A percentile compares a stretch with the other conserved stretches of the same genome.
phyloP scores from a whole-genome alignment of 2,113 vertebrate species.

The Odontesthes bonariensis region DNA sequence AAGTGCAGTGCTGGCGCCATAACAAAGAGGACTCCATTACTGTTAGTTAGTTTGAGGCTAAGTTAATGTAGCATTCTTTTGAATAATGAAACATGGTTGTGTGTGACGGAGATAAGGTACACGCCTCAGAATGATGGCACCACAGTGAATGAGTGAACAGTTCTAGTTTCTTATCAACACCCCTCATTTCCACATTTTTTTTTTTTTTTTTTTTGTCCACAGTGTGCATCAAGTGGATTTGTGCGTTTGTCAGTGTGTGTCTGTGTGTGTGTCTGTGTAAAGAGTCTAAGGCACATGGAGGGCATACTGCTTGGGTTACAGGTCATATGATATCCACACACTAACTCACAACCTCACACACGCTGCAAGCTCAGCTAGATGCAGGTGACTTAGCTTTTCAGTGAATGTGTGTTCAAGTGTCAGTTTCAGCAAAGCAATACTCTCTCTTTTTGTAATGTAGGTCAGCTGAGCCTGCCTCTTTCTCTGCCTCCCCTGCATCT shows the following conservation, averaged over 20 bases:
- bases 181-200: too few species aligned
- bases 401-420: slow-evolving; percentile 72
- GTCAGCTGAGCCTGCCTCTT: slow-evolving; percentile 63
- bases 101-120: too few species aligned
- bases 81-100: not conserved
- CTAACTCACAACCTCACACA: slow-evolving; percentile 17
- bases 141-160: too few species aligned
- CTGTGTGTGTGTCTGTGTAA: slow-evolving; percentile 15
- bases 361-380: slow-evolving; percentile 79
- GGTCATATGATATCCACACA: slow-evolving; percentile 75
- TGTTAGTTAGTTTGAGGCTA: slow-evolving; percentile 16
- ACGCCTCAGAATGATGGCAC: too few species aligned
- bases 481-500: slow-evolving; percentile 6
- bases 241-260: slow-evolving; percentile 38
- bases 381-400: slow-evolving; percentile 76
- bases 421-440: slow-evolving; percentile 72
- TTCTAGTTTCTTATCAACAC: too few species aligned
- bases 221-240: slow-evolving; percentile 18
- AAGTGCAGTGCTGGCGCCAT: slow-evolving; percentile 11
- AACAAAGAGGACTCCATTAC: slow-evolving; percentile 18
- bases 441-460: slow-evolving; percentile 77
- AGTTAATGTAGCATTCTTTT: slow-evolving; percentile 14
- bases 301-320: slow-evolving; percentile 76
- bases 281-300: slow-evolving; percentile 70
- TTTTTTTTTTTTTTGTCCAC: not conserved